A percentile compares a stretch with the other conserved stretches of the same genome.
These are phyloP conservation scores for Mohoua ochrocephala DNA, from an alignment of 2,113 vertebrate genomes.

Conservation along the genomic window DNA sequence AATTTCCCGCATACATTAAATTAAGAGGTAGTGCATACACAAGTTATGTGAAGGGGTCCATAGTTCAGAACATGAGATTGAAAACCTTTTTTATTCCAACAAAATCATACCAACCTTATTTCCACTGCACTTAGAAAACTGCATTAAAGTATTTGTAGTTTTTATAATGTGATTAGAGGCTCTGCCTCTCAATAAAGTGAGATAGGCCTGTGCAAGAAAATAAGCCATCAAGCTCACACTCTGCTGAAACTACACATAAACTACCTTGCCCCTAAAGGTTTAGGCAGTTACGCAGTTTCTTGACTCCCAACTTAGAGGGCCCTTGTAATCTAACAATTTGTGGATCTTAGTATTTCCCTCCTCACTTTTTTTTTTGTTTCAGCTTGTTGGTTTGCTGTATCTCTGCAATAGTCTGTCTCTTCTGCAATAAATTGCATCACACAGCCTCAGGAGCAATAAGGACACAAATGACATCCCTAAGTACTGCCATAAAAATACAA, in stretches of 20 bases:
- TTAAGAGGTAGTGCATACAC: background rate
- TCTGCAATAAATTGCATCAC: background rate
- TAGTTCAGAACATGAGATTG: background rate
- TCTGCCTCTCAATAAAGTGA: background rate
- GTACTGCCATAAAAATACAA: background rate
- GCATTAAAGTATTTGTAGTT: background rate
- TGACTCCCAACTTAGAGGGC: background rate
- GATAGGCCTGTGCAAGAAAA: background rate
- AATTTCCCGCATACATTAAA: background rate
- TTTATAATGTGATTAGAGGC: background rate
- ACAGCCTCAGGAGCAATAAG: background rate
- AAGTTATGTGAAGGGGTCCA: background rate
- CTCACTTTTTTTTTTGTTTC: background rate
- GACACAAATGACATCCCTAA: background rate
- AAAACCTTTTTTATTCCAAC: background rate
- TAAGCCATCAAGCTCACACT: background rate
- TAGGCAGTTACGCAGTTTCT: background rate
- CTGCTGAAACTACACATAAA: background rate
- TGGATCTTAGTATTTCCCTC: background rate
- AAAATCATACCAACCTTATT: background rate
- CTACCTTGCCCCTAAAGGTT: background rate
- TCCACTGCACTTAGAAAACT: background rate
- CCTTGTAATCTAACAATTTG: background rate
- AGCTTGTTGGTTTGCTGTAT: background rate
- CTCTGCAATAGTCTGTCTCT: background rate